These are phyloP conservation scores for Tribolium castaneum DNA, from an alignment of 1,140 invertebrate genomes.

Conservation along the genomic window DNA sequence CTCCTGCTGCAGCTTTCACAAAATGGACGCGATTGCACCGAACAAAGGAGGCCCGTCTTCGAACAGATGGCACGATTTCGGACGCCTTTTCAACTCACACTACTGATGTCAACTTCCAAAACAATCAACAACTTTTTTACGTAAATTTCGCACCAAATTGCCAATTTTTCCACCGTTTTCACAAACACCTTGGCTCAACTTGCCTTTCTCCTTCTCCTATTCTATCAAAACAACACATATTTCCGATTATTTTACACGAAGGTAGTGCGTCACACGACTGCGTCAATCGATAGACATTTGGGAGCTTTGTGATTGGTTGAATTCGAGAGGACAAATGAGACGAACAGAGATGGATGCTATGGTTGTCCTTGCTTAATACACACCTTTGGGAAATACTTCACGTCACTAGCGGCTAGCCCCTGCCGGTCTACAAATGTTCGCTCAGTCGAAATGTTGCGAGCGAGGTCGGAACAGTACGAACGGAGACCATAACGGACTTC, in stretches of 20 bases:
- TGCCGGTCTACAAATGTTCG: too few relatives aligned
- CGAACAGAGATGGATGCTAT: neutral
- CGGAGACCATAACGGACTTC: too few relatives aligned
- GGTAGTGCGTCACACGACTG: slow-evolving; percentile 42
- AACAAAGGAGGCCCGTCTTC: slow-evolving; percentile 36
- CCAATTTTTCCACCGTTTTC: neutral
- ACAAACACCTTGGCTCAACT: neutral
- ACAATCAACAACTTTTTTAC: neutral
- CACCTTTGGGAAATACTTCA: neutral
- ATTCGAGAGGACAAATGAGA: slow-evolving; percentile 18
- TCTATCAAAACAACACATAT: slow-evolving; percentile 21
- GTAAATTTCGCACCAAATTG: neutral
- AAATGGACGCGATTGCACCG: slow-evolving; percentile 46
- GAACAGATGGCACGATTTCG: neutral
- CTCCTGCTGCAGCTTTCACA: slow-evolving; percentile 34
- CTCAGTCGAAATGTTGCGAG: too few relatives aligned
- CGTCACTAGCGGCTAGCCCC: too few relatives aligned
- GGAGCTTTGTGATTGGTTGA: neutral
- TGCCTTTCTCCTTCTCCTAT: slow-evolving; percentile 15
- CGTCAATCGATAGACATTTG: slow-evolving; percentile 51
- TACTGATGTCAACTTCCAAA: neutral
- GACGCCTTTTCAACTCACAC: neutral
- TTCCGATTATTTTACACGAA: neutral
- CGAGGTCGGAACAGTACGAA: too few relatives aligned
- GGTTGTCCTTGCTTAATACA: neutral